Evolutionary conservation across 2,888 invertebrate genomes (phyloP).

Genomic region (Leptopilina syphax): DNA sequence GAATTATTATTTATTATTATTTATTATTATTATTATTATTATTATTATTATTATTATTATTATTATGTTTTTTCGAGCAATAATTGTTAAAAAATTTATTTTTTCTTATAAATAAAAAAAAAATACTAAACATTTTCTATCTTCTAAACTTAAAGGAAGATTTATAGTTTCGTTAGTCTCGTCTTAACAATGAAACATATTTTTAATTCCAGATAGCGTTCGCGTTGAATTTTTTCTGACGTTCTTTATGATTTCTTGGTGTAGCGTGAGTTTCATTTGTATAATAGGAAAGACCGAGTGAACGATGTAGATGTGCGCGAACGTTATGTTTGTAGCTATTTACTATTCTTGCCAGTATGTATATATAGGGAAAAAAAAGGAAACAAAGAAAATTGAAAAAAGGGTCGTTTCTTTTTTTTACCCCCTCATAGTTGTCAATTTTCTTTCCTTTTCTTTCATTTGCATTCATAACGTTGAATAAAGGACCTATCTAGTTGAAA

Average conservation of each 20-base stretch:
- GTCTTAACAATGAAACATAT: slow-evolving; percentile 10
- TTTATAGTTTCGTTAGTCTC: slow-evolving; percentile 9
- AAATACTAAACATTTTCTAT: too few species aligned
- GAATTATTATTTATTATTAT: too few species aligned
- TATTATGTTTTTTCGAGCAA: too few species aligned
- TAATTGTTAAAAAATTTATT: too few species aligned
- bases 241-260: slow-evolving; percentile 34
- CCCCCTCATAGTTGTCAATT: neutral
- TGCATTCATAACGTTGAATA: slow-evolving; percentile 20
- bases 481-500: slow-evolving; percentile 29
- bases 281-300: slow-evolving; percentile 12
- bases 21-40: too few species aligned
- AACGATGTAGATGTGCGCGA: slow-evolving; percentile 1
- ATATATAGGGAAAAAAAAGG: neutral
- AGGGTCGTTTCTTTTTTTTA: neutral
- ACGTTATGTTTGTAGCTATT: slow-evolving; percentile 20
- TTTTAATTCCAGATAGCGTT: slow-evolving; percentile 4
- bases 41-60: too few species aligned
- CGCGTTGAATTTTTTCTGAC: slow-evolving; percentile 8
- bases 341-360: slow-evolving; percentile 9
- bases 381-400: slow-evolving; percentile 23
- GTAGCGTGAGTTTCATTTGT: slow-evolving; percentile 35
- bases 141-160: neutral
- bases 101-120: too few species aligned
- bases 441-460: neutral